phyloP scores from a whole-genome alignment of 2,888 invertebrate species.

The Agriopis aurantiaria region DNA sequence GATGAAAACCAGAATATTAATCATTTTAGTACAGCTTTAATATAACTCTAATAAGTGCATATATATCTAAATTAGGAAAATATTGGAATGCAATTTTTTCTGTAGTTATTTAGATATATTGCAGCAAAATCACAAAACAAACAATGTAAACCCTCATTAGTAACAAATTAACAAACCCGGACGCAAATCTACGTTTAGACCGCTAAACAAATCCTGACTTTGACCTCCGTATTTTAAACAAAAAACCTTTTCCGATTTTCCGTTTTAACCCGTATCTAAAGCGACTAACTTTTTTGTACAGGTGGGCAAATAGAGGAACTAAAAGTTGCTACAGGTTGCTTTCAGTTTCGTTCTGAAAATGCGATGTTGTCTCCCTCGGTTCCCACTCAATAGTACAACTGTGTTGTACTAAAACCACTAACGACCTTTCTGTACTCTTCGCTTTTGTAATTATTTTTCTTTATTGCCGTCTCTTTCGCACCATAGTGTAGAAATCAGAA shows the following conservation, averaged over 20 bases:
- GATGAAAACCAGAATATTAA: too few species aligned
- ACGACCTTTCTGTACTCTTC: conserved; percentile 57
- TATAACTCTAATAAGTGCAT: too few species aligned
- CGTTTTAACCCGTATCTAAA: conserved; percentile 58
- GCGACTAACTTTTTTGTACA: background rate
- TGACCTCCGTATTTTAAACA: conserved; percentile 37
- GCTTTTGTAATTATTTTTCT: background rate
- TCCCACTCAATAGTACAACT: background rate
- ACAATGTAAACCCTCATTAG: conserved; percentile 35
- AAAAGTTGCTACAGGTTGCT: background rate
- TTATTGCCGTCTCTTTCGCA: conserved; percentile 54
- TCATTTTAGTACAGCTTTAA: too few species aligned
- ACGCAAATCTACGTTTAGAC: conserved; percentile 50
- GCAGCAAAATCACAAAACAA: conserved; percentile 3
- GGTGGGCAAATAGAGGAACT: background rate
- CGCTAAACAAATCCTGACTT: conserved; percentile 53
- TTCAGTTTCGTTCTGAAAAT: background rate
- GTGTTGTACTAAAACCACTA: conserved; percentile 67
- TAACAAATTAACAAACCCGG: conserved; percentile 47
- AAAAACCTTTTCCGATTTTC: conserved; percentile 63
- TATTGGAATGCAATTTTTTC: too few species aligned
- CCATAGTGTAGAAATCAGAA: conserved; percentile 89
- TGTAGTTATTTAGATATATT: too few species aligned
- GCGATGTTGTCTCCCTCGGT: background rate
- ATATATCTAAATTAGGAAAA: too few species aligned